Conservation (phyloP, 1,140 invertebrate species). For the Ericerus pela region DNA sequence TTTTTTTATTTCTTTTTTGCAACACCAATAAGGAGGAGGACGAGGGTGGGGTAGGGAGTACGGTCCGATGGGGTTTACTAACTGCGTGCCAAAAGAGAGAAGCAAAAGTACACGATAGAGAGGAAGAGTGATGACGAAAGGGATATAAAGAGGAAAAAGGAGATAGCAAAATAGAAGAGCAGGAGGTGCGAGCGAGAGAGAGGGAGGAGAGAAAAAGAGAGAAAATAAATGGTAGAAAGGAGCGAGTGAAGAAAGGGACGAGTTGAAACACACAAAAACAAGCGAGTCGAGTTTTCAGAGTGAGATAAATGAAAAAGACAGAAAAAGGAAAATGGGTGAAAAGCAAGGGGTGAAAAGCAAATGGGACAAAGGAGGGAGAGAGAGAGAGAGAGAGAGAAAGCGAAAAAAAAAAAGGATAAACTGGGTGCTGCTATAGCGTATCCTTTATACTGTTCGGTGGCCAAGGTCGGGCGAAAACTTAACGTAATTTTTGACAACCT, state of each 20-base stretch:
- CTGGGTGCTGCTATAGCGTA: not conserved
- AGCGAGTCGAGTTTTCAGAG: no score
- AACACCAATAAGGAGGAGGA: no score
- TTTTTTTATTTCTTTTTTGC: no score
- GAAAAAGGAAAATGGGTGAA: no score
- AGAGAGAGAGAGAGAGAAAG: not conserved
- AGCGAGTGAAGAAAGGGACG: not conserved
- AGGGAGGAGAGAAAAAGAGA: slow-evolving; percentile 2
- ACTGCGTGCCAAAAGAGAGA: not conserved
- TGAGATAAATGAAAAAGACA: no score
- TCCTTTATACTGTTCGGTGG: slow-evolving; percentile 4
- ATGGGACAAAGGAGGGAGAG: not conserved
- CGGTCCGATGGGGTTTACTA: slow-evolving; percentile 7
- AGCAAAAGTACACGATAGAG: not conserved
- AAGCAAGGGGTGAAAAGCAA: no score
- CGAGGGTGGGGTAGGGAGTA: not conserved
- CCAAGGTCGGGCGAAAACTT: slow-evolving; percentile 7
- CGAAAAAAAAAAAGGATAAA: slow-evolving; percentile 6
- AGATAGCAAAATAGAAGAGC: not conserved
- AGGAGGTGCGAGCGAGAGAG: not conserved
- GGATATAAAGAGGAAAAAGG: no score
- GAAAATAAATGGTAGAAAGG: not conserved
- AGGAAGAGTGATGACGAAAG: no score
- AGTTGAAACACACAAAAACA: not conserved
- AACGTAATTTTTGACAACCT: slow-evolving; percentile 11